Base-by-base conservation (phyloP, 2,888 invertebrate species). In the Pachycephus smyrnensis region DNA sequence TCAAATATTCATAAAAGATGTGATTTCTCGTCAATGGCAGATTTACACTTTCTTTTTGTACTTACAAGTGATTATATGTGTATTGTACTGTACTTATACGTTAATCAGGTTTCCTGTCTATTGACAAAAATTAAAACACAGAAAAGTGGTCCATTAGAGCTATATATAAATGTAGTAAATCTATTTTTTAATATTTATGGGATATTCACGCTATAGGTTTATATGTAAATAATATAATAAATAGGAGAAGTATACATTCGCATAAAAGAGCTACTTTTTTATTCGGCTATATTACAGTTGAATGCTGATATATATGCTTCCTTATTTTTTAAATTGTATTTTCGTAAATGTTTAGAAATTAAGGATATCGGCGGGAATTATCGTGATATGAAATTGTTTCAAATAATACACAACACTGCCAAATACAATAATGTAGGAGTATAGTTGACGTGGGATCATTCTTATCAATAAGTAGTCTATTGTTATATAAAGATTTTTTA, bases 21-120 rank as follows among this genome's bases (percentile, higher is more conserved):
- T 9, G 31, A n/a, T 40, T 30, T 31, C 32, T 75, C 30, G 73
- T 37, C 23, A 30, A 37, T 75, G 79, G 0, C 80, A 79, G 32
- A 73, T 81, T 74, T 79, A 81, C 73, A 76, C 55, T 23, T 30
- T 71, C n/a, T 75, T 68, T 30, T 37, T 32, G 40, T 32, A 40
- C 32, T 40, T 31, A 73, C 33, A 15, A 73, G 55, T 37, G 73
- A 55, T 33, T 69, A 80, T 74, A 73, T 23, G 31, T 35, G 12
- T 73, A 35, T 73, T 73, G 32, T 73, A 32, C 23, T 73, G 32
- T 73, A 32, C 35, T 73, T n/a, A n/a, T 6, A 3, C 23, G n/a
- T 73, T 32, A 73, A 73, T 23, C 2, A 55, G 2, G 23, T 55
- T 9, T 55, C 55, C 15, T 55, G 55, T 9, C 1, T 33, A 3